phyloP scores from a whole-genome alignment of 2,888 invertebrate genomes.

The Mantis religiosa region DNA sequence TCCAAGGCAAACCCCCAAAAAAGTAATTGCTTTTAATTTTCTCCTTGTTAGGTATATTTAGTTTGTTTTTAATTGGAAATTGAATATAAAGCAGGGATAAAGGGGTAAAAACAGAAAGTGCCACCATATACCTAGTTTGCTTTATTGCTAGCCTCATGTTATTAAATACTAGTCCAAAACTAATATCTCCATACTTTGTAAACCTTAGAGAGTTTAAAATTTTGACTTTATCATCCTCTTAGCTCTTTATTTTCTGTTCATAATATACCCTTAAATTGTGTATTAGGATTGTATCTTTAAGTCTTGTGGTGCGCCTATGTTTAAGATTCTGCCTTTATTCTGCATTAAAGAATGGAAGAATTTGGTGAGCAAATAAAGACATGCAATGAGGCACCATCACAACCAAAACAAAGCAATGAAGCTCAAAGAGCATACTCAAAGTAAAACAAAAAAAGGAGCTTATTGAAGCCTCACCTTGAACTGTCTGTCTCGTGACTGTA shows the following conservation, averaged over 20 bases:
- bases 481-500: constrained; percentile 77
- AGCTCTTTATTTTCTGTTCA: neutral
- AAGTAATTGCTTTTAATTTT: neutral
- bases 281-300: neutral
- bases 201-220: neutral
- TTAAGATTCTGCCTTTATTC: neutral
- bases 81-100: neutral
- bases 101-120: neutral
- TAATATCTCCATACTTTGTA: neutral
- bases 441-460: neutral
- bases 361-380: neutral
- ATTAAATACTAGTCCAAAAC: neutral
- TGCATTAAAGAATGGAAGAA: neutral
- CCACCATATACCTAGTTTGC: neutral
- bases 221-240: neutral
- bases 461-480: constrained; percentile 45
- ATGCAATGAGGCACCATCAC: neutral
- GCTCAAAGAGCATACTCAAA: neutral
- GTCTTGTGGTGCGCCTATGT: neutral
- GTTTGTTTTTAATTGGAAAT: neutral
- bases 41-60: too few relatives aligned
- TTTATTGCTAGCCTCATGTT: neutral
- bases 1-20: neutral
- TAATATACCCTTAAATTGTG: neutral
- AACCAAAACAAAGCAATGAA: neutral